These are phyloP conservation scores for Microcebus griseorufus DNA, from an alignment of 2,113 vertebrate species.

Conservation along the genomic window DNA sequence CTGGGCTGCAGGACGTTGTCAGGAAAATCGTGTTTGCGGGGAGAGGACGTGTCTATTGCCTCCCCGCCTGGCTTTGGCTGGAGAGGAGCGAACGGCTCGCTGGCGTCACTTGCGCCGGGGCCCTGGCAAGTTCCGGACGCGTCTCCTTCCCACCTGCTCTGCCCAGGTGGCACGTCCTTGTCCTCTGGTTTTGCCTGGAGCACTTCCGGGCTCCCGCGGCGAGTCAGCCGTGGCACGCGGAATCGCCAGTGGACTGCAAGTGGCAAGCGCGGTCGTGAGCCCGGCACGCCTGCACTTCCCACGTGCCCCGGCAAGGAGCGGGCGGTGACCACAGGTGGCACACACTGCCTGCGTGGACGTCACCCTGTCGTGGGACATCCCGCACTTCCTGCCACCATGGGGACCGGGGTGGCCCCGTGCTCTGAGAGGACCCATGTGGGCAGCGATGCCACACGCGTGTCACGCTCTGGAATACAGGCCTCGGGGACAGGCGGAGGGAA, in stretches of 20 bases:
- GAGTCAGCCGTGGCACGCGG: background rate
- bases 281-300: background rate
- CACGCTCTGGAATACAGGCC: no score
- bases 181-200: background rate
- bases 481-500: background rate
- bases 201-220: background rate
- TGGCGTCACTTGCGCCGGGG: background rate
- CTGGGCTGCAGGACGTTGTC: background rate
- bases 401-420: background rate
- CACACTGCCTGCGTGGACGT: accelerated
- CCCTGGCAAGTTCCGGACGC: no score
- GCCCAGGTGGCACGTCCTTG: accelerated
- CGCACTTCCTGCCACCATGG: no score
- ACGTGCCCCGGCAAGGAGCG: no score
- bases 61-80: background rate
- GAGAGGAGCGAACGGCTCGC: background rate
- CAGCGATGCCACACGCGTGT: accelerated
- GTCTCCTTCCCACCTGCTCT: background rate
- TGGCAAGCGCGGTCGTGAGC: background rate
- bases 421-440: accelerated
- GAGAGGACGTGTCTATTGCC: background rate
- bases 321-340: accelerated
- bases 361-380: accelerated
- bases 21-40: background rate
- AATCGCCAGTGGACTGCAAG: background rate